phyloP scores from a whole-genome alignment of 2,797 vertebrate genomes.

The Diplodus puntazzo region DNA sequence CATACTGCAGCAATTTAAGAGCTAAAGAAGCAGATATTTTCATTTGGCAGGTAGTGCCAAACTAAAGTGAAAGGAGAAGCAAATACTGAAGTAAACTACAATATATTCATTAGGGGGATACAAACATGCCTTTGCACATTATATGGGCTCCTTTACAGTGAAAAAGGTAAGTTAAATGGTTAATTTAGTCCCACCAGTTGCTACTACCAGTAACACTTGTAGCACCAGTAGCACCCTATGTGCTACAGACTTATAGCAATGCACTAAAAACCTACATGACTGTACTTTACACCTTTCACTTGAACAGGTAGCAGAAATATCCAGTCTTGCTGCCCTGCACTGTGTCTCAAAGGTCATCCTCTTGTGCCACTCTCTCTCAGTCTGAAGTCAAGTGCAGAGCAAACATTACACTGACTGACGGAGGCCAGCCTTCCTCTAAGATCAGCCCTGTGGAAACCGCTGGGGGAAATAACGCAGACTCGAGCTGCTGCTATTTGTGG shows the following conservation, averaged over 20 bases:
- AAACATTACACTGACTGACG: constrained; percentile 32
- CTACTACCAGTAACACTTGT: background rate
- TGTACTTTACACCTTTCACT: background rate
- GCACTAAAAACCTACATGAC: background rate
- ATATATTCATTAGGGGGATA: no score
- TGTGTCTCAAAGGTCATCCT: constrained; percentile 27
- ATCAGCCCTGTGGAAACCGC: constrained; percentile 40
- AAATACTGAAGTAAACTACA: no score
- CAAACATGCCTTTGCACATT: no score
- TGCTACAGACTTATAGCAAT: background rate
- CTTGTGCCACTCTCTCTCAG: constrained; percentile 17
- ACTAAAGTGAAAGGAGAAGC: no score
- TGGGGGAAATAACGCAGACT: constrained; percentile 40
- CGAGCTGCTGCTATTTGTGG: constrained; percentile 75
- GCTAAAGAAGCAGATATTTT: no score
- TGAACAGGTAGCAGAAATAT: background rate
- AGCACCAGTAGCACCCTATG: background rate
- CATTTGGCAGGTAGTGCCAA: no score
- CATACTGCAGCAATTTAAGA: no score
- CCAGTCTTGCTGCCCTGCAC: constrained; percentile 3
- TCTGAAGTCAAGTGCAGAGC: constrained; percentile 45
- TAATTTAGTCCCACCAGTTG: background rate
- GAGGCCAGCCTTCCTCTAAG: constrained; percentile 22
- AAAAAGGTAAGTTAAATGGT: background rate
- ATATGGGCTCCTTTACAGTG: no score